phyloP scores from a whole-genome alignment of 2,888 invertebrate genomes.

The Erebia aethiops region DNA sequence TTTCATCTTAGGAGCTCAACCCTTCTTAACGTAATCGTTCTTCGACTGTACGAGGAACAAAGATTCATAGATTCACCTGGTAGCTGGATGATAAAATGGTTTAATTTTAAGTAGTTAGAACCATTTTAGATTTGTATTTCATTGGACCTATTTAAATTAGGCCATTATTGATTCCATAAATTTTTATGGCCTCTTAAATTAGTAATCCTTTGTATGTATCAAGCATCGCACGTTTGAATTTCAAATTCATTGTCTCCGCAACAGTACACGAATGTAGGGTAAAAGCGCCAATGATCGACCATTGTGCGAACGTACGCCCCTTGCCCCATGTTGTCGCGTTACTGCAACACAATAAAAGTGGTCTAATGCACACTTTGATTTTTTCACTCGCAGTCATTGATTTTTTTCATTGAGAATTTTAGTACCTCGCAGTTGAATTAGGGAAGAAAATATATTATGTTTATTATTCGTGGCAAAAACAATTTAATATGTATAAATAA shows the following conservation, averaged over 20 bases:
- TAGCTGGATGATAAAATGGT: too few species aligned
- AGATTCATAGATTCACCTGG: too few species aligned
- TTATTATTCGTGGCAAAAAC: too few species aligned
- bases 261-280: slow-evolving; percentile 55
- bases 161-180: slow-evolving; percentile 9
- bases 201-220: slow-evolving; percentile 22
- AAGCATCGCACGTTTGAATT: slow-evolving; percentile 30
- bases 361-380: slow-evolving; percentile 7
- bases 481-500: too few species aligned
- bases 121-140: neutral
- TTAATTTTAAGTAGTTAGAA: neutral
- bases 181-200: slow-evolving; percentile 20
- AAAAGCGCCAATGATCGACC: slow-evolving; percentile 66
- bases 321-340: slow-evolving; percentile 42
- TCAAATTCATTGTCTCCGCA: slow-evolving; percentile 45
- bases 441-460: too few species aligned
- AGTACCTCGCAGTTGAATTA: too few species aligned
- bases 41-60: too few species aligned
- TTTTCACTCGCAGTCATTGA: too few species aligned
- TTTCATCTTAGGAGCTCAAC: too few species aligned
- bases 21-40: too few species aligned
- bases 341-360: slow-evolving; percentile 6
- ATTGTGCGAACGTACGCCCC: slow-evolving; percentile 70
- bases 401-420: too few species aligned
- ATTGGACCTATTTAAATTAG: neutral